These are phyloP conservation scores for Prinia subflava DNA, from an alignment of 2,113 vertebrate genomes.

Conservation along the genomic window DNA sequence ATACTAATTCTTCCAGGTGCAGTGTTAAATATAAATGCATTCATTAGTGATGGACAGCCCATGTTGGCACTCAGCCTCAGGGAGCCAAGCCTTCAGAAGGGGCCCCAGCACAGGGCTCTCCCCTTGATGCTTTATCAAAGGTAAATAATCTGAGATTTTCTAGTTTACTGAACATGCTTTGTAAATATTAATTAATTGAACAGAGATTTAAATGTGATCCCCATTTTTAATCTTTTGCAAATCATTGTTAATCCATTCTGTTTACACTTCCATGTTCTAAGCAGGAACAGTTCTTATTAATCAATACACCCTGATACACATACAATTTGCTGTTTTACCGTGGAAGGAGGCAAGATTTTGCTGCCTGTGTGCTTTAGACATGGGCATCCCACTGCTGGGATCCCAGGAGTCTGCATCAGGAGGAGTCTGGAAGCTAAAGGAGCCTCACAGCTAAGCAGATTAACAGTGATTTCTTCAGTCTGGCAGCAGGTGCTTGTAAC, in stretches of 20 bases:
- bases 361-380: not conserved
- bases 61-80: accelerated
- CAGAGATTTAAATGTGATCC: not conserved
- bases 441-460: not conserved
- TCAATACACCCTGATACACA: not conserved
- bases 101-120: not conserved
- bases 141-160: not conserved
- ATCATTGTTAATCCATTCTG: not conserved
- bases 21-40: not conserved
- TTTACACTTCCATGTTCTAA: not conserved
- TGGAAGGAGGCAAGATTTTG: not conserved
- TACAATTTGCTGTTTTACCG: not conserved
- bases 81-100: not conserved
- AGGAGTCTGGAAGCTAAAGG: not conserved
- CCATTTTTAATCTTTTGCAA: constrained; percentile 2
- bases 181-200: not conserved
- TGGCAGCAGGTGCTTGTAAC: constrained; percentile 26
- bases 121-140: not conserved
- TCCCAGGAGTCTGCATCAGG: not conserved
- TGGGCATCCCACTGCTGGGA: not conserved
- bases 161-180: not conserved
- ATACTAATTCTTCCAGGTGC: not conserved
- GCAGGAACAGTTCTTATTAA: not conserved
- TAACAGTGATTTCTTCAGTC: constrained; percentile 2
- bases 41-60: not conserved